Percentiles rank a stretch among this genome's conserved stretches.
phyloP scores from a whole-genome alignment of 2,888 invertebrate species.

The Helleia helle region DNA sequence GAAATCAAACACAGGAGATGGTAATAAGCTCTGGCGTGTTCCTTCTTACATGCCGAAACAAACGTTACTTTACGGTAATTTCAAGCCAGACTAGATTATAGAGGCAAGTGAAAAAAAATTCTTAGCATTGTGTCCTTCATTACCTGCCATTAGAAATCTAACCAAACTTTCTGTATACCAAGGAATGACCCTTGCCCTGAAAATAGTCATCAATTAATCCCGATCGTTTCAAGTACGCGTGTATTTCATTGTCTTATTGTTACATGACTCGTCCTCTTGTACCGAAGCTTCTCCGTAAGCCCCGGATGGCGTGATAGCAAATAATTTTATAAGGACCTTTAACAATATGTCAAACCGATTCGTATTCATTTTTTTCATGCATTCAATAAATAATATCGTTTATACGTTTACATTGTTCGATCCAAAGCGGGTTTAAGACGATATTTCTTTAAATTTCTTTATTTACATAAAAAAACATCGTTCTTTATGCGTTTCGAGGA shows the following conservation, averaged over 20 bases:
- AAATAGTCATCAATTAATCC: constrained; percentile 36
- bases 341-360: constrained; percentile 66
- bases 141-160: no score
- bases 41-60: no score
- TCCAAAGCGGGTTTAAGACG: constrained; percentile 49
- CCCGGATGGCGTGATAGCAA: constrained; percentile 67
- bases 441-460: constrained; percentile 59
- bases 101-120: no score
- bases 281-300: constrained; percentile 48
- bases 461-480: constrained; percentile 40
- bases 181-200: no score
- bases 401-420: constrained; percentile 70
- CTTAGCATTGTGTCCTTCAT: no score
- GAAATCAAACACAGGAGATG: no score
- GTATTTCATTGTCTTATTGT: constrained; percentile 33
- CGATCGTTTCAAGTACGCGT: constrained; percentile 30
- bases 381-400: constrained; percentile 64
- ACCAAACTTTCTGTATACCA: no score
- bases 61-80: no score
- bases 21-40: no score
- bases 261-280: constrained; percentile 40
- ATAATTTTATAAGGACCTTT: constrained; percentile 68
- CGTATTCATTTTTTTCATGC: constrained; percentile 52
- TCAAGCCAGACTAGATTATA: no score
- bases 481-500: constrained; percentile 66